Percentiles rank a stretch among this genome's conserved stretches.
phyloP scores from a whole-genome alignment of 2,113 vertebrate genomes.

The Cyprinodon brontotheroides region DNA sequence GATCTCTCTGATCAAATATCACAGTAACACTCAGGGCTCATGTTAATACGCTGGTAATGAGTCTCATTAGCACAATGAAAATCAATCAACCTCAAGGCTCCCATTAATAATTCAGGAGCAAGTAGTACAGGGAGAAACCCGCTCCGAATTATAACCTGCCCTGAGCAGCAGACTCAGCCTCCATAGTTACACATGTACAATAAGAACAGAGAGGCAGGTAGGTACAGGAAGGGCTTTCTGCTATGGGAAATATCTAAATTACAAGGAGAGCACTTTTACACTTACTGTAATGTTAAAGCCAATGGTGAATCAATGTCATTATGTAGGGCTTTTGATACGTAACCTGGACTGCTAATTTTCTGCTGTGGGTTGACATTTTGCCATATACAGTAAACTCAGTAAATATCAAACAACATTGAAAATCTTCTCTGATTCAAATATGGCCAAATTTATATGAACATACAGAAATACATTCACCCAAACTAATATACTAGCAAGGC shows the following conservation, averaged over 20 bases:
- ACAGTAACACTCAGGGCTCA: slow-evolving; percentile 48
- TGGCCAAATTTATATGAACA: too few relatives aligned
- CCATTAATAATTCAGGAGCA: slow-evolving; percentile 76
- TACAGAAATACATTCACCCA: too few relatives aligned
- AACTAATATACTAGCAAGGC: too few relatives aligned
- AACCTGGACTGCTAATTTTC: too few relatives aligned
- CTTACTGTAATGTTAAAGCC: not conserved
- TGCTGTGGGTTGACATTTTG: too few relatives aligned
- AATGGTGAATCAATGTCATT: not conserved
- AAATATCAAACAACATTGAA: too few relatives aligned
- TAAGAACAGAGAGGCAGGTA: slow-evolving; percentile 24
- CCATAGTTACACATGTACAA: slow-evolving; percentile 41
- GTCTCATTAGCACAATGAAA: slow-evolving; percentile 79
- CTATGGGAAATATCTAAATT: not conserved
- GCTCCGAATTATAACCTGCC: slow-evolving; percentile 35
- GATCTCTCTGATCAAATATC: slow-evolving; percentile 63
- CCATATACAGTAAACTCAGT: too few relatives aligned
- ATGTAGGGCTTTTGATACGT: too few relatives aligned
- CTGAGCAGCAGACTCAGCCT: slow-evolving; percentile 42
- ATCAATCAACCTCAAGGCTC: slow-evolving; percentile 74
- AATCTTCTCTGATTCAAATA: too few relatives aligned
- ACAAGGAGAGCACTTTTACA: not conserved
- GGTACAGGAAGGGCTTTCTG: slow-evolving; percentile 7
- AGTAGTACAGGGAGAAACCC: slow-evolving; percentile 48
- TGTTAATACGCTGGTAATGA: slow-evolving; percentile 80